phyloP scores from a whole-genome alignment of 2,113 vertebrate genomes.

The Corydoras sp. region DNA sequence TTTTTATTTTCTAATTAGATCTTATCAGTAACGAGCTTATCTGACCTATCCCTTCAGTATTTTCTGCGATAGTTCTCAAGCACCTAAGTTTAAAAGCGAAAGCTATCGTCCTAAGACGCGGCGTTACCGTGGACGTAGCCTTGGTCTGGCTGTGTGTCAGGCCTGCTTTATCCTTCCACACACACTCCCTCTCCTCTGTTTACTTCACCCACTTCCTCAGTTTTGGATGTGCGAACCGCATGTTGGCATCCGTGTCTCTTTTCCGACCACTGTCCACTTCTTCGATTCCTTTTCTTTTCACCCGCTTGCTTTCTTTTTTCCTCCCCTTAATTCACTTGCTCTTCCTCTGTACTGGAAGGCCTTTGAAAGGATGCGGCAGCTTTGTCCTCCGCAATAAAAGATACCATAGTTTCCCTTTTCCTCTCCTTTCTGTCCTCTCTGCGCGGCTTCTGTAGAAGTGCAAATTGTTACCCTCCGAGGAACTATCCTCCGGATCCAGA shows the following conservation, averaged over 20 bases:
- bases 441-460: conserved; percentile 74
- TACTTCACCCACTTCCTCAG: conserved; percentile 10
- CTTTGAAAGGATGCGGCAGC: conserved; percentile 73
- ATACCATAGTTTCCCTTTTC: conserved; percentile 76
- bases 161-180: conserved; percentile 7
- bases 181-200: conserved; percentile 18
- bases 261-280: conserved; percentile 45
- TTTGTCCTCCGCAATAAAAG: conserved; percentile 73
- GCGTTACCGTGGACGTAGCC: too few species aligned
- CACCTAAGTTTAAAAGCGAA: too few species aligned
- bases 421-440: conserved; percentile 62
- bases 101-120: too few species aligned
- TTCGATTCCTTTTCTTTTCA: conserved; percentile 33
- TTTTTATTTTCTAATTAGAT: too few species aligned
- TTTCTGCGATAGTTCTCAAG: too few species aligned
- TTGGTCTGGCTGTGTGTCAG: too few species aligned
- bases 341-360: conserved; percentile 61
- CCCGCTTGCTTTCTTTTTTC: conserved; percentile 10
- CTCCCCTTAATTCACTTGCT: conserved; percentile 27
- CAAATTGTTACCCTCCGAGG: conserved; percentile 69
- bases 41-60: too few species aligned
- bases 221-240: conserved; percentile 23
- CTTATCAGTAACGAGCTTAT: too few species aligned
- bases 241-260: conserved; percentile 44
- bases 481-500: conserved; percentile 65